Evolutionary conservation across 2,888 invertebrate species (phyloP), one percentile per base, ranked within the genome.

Genomic region (Agrotis puta): DNA sequence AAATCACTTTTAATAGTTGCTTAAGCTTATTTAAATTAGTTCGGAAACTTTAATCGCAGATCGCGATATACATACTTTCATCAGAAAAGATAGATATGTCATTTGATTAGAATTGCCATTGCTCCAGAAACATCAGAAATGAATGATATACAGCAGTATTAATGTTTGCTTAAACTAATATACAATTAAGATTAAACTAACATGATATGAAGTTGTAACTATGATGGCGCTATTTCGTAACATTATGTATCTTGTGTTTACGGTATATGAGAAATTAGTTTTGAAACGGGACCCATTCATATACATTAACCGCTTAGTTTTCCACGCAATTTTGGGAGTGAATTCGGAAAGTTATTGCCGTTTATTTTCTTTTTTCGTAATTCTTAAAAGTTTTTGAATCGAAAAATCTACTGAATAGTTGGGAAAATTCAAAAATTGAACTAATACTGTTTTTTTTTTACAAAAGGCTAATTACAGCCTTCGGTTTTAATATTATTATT

Each of bases 161-260:
- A 27, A 16, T 22, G 5, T 43, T 27, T 64, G 50, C 18, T 14
- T 43, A 39, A 48, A 48, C 48, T 20, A 20, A 27, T 39, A 33
- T 11, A 39, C 22, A 70, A 70, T 70, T 45, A 33, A 18, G n/a
- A 47, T 45, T 45, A 47, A 70, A 59, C 33, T 61, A 56, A 71
- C 45, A 45, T 22, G 18, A 72, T 72, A 54, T 24, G 14, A 72
- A 57, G 33, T 33, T 16, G 20, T 24, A 24, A 61, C 53, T 22
- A n/a, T 33, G n/a, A 24, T 51, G 51, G 39, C 18, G 18, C 5
- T 43, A n/a, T 43, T 64, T 73, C 7, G 4, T 14, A 45, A 7
- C 50, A 39, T 47, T 63, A 47, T 24, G 13, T 53, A 54, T 54
- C n/a, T 14, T 4, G 20, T 13, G 13, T 16, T 48, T 22, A 54